Base-by-base conservation (phyloP, 2,113 vertebrate species). In the Barnardius zonarius region DNA sequence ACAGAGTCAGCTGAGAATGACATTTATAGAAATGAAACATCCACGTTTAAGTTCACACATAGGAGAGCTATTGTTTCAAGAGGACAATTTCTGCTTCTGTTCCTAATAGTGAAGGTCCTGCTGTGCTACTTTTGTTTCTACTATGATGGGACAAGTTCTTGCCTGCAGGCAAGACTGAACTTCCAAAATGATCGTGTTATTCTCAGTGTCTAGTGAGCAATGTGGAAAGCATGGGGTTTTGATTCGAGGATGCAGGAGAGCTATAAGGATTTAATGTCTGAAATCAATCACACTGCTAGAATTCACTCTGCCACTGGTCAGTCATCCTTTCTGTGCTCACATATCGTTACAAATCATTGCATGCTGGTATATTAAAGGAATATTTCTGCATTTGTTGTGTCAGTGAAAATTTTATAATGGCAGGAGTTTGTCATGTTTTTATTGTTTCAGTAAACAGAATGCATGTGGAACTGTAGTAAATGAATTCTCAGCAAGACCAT, bases 121-220 rank as follows among this genome's bases (percentile, higher is more conserved):
- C 80, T 95, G 70, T 96, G 92, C 49, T 80, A 61, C 52, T 95
- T 94, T 86, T 46, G 27, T 91, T 97, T 88, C 84, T 78, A 64
- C 75, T 95, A 72, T 46, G 72, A 82, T 0, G 7, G 85, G 88
- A 83, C 88, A 96, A 93, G 82, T 90, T 96, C 82, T 92, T 90
- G 88, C 94, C 95, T 93, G 82, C 48, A 92, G 96, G 91, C 20
- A 0, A 96, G 87, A 88, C 83, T 93, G 79, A 95, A 93, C 81
- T 94, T 97, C 92, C 75, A 80, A 76, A 85, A 93, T 64, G 85
- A 89, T 93, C 59, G 30, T 96, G 84, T 93, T 95, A 83, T 83
- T 84, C 69, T 86, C 19, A 3, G 43, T 83, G 57, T 95, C 86
- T 94, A 69, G 83, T 91, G 92, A 97, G 88, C 76, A 96, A 46